Conservation (phyloP, 2,113 vertebrate genomes). For the Nyctibius bracteatus region DNA sequence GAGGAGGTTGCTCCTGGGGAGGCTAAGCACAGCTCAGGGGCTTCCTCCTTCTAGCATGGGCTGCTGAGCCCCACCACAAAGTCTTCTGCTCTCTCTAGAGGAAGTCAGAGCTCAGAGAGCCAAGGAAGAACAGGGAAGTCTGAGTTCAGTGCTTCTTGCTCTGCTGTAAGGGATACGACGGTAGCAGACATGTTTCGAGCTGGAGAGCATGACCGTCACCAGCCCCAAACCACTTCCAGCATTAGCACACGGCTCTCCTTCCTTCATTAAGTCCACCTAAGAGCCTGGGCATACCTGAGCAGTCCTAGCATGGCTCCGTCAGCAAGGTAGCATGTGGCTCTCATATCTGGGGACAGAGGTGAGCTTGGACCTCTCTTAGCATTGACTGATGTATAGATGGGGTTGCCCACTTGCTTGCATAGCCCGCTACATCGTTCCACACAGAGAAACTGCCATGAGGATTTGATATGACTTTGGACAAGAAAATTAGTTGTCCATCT, state of each 20-base stretch:
- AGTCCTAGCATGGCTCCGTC: background rate
- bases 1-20: background rate
- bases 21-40: background rate
- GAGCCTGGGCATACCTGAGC: background rate
- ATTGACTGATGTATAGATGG: background rate
- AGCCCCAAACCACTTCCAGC: background rate
- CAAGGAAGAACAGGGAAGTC: background rate
- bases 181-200: background rate
- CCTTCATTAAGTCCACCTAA: background rate
- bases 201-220: background rate
- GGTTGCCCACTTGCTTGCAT: background rate
- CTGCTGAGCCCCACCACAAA: background rate
- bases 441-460: background rate
- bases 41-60: background rate
- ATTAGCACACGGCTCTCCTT: background rate
- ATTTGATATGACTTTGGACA: background rate
- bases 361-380: background rate
- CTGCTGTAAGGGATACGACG: background rate
- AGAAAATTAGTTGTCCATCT: background rate
- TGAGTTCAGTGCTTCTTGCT: background rate
- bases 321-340: background rate
- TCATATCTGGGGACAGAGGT: background rate
- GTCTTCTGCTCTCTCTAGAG: background rate
- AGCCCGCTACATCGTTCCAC: background rate
- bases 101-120: background rate